phyloP scores from a whole-genome alignment of 2,797 vertebrate species.

The Manis crassicaudata region DNA sequence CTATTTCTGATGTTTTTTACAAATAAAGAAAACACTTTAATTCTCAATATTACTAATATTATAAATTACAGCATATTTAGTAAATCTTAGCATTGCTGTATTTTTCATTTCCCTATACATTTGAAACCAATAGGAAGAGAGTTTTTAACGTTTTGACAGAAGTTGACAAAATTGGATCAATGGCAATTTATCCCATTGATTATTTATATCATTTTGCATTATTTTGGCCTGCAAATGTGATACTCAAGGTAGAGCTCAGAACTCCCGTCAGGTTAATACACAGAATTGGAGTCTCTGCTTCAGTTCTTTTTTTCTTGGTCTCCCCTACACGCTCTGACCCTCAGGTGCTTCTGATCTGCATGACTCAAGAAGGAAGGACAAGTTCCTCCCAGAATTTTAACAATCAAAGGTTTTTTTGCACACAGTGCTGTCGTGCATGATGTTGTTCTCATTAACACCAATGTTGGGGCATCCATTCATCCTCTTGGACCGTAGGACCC shows the following conservation, averaged over 20 bases:
- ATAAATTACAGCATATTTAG: neutral
- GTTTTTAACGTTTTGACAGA: neutral
- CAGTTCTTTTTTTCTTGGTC: neutral
- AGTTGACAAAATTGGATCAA: neutral
- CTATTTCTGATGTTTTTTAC: neutral
- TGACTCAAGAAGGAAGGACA: neutral
- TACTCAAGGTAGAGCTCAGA: neutral
- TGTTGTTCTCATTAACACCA: neutral
- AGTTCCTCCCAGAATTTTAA: neutral
- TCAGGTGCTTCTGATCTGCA: neutral
- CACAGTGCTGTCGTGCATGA: too few species aligned
- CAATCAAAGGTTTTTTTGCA: neutral
- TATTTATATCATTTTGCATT: neutral
- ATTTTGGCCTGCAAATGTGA: neutral
- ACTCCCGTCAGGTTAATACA: neutral
- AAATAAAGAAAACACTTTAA: neutral
- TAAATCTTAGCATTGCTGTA: neutral
- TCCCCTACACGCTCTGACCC: too few species aligned
- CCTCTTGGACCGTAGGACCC: neutral
- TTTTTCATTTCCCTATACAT: neutral
- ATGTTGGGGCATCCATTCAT: too few species aligned
- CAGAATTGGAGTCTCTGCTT: neutral
- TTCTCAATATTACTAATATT: neutral
- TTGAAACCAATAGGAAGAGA: neutral
- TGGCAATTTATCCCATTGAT: neutral